Base-by-base conservation (phyloP, 1,140 invertebrate genomes). In the Euglossa dilemma region DNA sequence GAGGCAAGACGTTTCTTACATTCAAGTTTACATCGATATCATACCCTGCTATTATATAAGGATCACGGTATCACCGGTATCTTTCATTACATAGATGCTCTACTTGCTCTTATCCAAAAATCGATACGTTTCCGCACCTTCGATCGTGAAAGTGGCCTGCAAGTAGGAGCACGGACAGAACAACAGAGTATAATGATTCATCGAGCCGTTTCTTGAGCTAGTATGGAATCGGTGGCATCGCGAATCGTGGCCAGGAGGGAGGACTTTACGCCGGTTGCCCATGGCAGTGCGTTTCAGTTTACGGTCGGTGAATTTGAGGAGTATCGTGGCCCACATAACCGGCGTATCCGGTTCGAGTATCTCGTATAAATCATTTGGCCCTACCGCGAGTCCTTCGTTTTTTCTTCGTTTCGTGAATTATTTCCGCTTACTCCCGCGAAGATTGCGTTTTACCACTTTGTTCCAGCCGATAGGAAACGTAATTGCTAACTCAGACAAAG, bases 291-390 rank as follows among this genome's bases (percentile, higher is more conserved):
- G 84, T 86, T 86, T 89, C 87, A 81, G 78, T 86, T 90, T 85
- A 90, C 88, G 88, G 83, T 90, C 75, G 66, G 84, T 90, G 88
- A 81, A 90, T 90, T 90, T 80, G 66, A 87, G 86, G 64, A 86
- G 86, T 88, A 89, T 64, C 72, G 88, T 89, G 89, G 47, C 86
- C 89, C 88, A 89, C 86, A 90, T 90, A 89, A 50, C 69, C 78
- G n/a, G 25, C 54, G 67, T 85, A 87, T 89, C 79, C 80, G 66
- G 73, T 76, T 85, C 18, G 67, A 61, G 73, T 52, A 73, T 87
- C 63, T 50, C 64, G 69, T 57, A 69, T 70, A 83, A 75, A 79
- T 87, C 59, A 47, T 50, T 74, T 52, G 23, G 63, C 25, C 56
- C 73, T 57, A 25, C 63, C 12, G n/a, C 18, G 64, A 52, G 36